Conservation (phyloP, 2,797 vertebrate genomes). For the Molossus molossus region DNA sequence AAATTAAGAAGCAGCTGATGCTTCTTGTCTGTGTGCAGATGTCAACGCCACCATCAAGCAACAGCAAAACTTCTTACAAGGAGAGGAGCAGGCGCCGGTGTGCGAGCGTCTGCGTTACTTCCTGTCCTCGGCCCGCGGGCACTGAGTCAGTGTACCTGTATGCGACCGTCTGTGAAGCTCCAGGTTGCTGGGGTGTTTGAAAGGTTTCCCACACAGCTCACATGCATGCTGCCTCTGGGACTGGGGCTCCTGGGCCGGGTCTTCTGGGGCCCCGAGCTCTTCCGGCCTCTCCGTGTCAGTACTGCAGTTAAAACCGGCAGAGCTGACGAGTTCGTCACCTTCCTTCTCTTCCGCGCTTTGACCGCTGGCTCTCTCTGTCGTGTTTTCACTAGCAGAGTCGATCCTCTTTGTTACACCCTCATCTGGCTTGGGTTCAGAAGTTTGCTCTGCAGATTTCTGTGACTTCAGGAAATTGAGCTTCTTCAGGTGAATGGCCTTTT, state of each 20-base stretch:
- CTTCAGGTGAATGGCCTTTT: conserved; percentile 96
- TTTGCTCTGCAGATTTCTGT: conserved; percentile 92
- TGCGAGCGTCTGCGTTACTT: accelerated
- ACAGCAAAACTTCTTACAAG: conserved; percentile 29
- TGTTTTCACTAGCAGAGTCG: conserved; percentile 62
- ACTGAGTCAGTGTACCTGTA: conserved; percentile 93
- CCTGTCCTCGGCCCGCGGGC: conserved; percentile 61
- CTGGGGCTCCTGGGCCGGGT: conserved; percentile 86
- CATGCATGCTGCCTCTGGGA: conserved; percentile 94
- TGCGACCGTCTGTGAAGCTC: conserved; percentile 98
- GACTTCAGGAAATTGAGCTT: conserved; percentile 96
- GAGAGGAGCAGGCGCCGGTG: not conserved
- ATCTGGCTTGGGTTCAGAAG: conserved; percentile 54
- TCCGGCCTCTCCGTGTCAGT: conserved; percentile 85
- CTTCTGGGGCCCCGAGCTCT: conserved; percentile 81
- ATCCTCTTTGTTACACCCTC: conserved; percentile 42
- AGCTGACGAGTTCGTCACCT: conserved; percentile 61
- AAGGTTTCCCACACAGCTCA: conserved; percentile 96
- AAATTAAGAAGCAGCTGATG: not conserved
- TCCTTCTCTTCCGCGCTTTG: conserved; percentile 79
- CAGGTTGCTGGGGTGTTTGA: conserved; percentile 99
- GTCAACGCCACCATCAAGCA: not conserved
- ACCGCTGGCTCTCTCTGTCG: not conserved
- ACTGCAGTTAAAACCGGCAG: conserved; percentile 86
- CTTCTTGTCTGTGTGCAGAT: too few relatives aligned